phyloP scores from a whole-genome alignment of 1,140 invertebrate species.

The Trichonephila clavata region DNA sequence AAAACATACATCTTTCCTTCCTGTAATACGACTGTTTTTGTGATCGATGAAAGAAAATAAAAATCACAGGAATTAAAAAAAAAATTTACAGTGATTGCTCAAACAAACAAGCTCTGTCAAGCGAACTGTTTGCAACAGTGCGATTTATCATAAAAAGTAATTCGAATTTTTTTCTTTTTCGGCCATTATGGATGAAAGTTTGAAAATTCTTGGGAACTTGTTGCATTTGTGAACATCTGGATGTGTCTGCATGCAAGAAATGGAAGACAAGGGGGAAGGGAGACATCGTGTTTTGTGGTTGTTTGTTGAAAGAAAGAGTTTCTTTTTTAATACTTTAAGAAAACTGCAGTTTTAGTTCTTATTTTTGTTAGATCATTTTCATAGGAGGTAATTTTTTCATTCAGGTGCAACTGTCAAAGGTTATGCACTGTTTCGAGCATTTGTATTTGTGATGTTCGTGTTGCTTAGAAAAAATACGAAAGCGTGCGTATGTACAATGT shows the following conservation, averaged over 20 bases:
- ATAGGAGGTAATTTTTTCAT: neutral
- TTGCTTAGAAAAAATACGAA: too few relatives aligned
- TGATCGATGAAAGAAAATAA: neutral
- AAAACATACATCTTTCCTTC: neutral
- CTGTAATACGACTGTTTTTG: too few relatives aligned
- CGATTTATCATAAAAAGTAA: constrained; percentile 47
- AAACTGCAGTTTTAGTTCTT: neutral
- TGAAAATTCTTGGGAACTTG: constrained; percentile 54
- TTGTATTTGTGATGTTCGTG: too few relatives aligned
- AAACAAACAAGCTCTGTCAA: neutral
- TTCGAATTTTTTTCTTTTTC: neutral
- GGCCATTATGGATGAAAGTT: neutral
- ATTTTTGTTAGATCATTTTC: neutral
- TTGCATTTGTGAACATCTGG: constrained; percentile 49
- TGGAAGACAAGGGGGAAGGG: too few relatives aligned
- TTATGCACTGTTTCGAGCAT: too few relatives aligned
- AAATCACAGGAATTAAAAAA: constrained; percentile 13
- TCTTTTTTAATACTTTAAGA: neutral
- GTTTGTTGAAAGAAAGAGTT: neutral
- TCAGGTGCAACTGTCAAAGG: too few relatives aligned
- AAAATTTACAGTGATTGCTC: neutral
- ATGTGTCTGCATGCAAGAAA: neutral
- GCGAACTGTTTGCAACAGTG: constrained; percentile 1
- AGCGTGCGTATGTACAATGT: too few relatives aligned
- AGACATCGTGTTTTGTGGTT: neutral